Base-by-base conservation (phyloP, 2,888 invertebrate genomes). In the Emesis furor region DNA sequence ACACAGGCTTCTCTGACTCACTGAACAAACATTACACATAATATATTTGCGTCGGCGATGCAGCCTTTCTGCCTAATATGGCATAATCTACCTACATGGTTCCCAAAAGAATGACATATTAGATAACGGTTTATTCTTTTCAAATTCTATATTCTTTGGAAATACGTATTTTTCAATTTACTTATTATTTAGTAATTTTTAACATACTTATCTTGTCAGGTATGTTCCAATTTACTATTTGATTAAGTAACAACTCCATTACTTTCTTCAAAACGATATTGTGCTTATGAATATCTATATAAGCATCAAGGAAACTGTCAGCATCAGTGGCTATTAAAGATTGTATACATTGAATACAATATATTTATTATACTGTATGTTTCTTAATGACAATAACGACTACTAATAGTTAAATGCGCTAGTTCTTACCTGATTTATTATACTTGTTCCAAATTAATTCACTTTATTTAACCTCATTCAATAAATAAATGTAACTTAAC, bases 1-100 rank as follows among this genome's bases (percentile, higher is more conserved):
- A 93, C 92, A 42, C 91, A 92, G 92, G 90, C 91, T 88, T 92
- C 90, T 92, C 94, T 96, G 96, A 96, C 95, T 96, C 96, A 96
- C 92, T 94, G 90, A 93, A 93, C 94, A 95, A 95, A 96, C 93
- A 91, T 85, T 89, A 83, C 93, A 71, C 82, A 79, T 74, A 32
- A 81, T 69, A 39, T 82, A 93, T 92, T 90, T 90, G 93, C 92
- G 96, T 95, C 92, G 95, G 96, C 93, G 95, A 95, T 92, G 93
- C 93, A 94, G 92, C 93, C 94, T 95, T 94, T 89, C 93, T 91
- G 88, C 91, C 92, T 90, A 86, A 92, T 93, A 94, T 92, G 94
- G 94, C 30, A 79, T 72, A 59, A n/a, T 51, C 46, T 46, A 3
- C 46, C 46, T 46, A 51, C 51, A 51, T 51, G n/a, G 14, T 12